Conservation (phyloP, 2,888 invertebrate genomes). For the Scaptomyza cyrtandrae region DNA sequence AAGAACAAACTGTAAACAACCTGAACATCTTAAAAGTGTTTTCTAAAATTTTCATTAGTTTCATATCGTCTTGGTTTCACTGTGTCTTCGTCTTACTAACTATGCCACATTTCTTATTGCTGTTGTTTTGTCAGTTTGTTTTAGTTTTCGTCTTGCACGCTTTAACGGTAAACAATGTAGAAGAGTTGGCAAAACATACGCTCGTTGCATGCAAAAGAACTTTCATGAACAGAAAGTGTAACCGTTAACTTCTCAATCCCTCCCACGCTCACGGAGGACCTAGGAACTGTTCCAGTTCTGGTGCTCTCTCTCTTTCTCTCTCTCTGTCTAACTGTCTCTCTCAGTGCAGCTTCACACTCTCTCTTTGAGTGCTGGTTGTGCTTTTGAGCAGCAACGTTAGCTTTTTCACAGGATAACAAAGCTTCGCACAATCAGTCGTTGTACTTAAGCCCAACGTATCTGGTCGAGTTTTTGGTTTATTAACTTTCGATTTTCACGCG, state of each 20-base stretch:
- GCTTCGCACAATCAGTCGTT: conserved; percentile 77
- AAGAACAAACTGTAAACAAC: neutral
- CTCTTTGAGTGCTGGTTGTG: conserved; percentile 39
- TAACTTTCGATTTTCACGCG: conserved; percentile 24
- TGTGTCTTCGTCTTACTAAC: conserved; percentile 31
- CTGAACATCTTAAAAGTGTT: neutral
- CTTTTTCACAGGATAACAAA: conserved; percentile 78
- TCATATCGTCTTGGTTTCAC: conserved; percentile 15
- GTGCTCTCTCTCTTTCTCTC: conserved; percentile 2
- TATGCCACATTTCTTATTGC: conserved; percentile 42
- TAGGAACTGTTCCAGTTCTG: conserved; percentile 40
- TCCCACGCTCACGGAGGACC: neutral
- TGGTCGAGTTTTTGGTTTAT: conserved; percentile 60
- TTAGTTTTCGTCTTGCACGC: conserved; percentile 38
- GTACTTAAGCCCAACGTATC: conserved; percentile 70
- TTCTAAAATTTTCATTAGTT: neutral
- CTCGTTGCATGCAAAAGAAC: conserved; percentile 59
- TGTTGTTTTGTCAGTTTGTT: conserved; percentile 41
- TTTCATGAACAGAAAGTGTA: conserved; percentile 51
- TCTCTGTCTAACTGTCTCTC: neutral
- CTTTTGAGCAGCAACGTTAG: conserved; percentile 48
- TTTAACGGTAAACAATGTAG: conserved; percentile 65
- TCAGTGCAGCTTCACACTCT: conserved; percentile 10
- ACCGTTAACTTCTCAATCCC: neutral
- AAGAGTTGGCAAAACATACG: conserved; percentile 74